Evolutionary conservation across 2,113 vertebrate species (phyloP).

Genomic region (Scytalopus superciliaris): DNA sequence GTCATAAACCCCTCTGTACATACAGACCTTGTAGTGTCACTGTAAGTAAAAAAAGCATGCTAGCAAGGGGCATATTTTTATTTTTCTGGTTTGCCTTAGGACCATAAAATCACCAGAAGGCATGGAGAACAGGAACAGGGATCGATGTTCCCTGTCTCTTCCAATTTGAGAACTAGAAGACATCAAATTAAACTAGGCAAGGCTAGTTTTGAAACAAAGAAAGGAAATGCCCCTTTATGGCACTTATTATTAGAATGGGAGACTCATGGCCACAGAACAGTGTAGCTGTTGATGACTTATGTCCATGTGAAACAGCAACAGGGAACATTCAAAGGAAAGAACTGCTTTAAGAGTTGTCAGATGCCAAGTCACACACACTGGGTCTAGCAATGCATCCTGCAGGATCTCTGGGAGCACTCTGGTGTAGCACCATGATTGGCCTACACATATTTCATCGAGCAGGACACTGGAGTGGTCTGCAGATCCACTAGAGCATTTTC

Average conservation of each 20-base stretch:
- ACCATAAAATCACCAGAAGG: background rate
- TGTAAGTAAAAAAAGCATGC: background rate
- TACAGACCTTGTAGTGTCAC: background rate
- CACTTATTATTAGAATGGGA: background rate
- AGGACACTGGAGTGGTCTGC: background rate
- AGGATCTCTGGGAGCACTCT: background rate
- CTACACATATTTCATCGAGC: accelerated
- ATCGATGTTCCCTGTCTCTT: background rate
- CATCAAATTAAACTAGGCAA: background rate
- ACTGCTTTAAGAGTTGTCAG: background rate
- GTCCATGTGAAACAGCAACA: background rate
- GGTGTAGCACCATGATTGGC: background rate
- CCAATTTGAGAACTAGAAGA: background rate
- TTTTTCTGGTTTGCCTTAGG: background rate
- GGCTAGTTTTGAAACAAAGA: background rate
- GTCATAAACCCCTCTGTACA: background rate
- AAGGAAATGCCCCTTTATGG: background rate
- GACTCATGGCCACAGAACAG: background rate
- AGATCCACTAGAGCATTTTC: background rate
- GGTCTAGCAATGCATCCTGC: background rate
- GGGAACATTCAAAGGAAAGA: background rate
- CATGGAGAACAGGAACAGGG: background rate
- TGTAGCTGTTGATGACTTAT: background rate
- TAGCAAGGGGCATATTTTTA: background rate
- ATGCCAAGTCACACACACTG: background rate